phyloP scores from a whole-genome alignment of 2,888 invertebrate genomes.

The Philonicus albiceps region DNA sequence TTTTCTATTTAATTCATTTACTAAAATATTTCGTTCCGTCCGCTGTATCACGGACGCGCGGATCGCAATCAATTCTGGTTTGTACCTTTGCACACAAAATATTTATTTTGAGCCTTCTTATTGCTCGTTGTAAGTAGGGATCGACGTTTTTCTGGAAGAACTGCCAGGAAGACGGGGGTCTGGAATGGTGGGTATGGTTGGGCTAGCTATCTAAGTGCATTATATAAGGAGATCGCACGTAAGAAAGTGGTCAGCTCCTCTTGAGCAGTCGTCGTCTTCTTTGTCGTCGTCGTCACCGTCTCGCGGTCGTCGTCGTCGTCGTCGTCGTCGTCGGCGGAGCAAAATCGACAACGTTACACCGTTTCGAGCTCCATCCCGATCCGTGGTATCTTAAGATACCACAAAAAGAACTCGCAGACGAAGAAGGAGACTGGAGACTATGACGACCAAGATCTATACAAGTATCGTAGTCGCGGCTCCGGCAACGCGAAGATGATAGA shows the following conservation, averaged over 20 bases:
- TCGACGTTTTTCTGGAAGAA: neutral
- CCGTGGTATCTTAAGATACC: neutral
- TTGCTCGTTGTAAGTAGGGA: neutral
- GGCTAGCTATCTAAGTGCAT: neutral
- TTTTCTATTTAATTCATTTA: slow-evolving; percentile 12
- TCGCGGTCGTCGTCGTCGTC: neutral
- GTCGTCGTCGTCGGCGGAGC: neutral
- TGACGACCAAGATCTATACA: neutral
- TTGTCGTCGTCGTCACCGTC: neutral
- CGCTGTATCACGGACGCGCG: neutral
- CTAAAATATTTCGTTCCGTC: slow-evolving; percentile 22
- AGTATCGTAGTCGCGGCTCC: neutral
- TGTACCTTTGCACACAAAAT: slow-evolving; percentile 29
- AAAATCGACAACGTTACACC: slow-evolving; percentile 28
- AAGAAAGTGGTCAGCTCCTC: slow-evolving; percentile 16
- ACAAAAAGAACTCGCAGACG: neutral
- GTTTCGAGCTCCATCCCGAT: neutral
- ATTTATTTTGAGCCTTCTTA: slow-evolving; percentile 20
- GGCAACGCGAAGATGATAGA: neutral
- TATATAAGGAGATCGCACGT: slow-evolving; percentile 25
- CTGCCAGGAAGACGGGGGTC: neutral
- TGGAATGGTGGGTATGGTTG: neutral
- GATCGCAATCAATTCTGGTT: slow-evolving; percentile 30
- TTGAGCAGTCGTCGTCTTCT: neutral
- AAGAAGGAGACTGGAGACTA: neutral